phyloP scores from a whole-genome alignment of 2,113 vertebrate genomes.

The Erythrocercus mccallii region DNA sequence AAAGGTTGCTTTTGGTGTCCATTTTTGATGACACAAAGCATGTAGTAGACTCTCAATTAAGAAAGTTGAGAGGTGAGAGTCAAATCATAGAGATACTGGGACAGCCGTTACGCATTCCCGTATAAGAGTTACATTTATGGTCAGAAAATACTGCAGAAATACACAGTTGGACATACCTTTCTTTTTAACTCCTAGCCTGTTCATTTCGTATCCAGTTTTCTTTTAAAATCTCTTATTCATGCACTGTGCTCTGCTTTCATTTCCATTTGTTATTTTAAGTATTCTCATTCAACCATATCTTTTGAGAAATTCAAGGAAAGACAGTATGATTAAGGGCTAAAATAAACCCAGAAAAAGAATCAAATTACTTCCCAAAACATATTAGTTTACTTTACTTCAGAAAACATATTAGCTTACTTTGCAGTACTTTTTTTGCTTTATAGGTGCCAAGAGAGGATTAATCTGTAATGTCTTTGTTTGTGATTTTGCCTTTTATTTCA shows the following conservation, averaged over 20 bases:
- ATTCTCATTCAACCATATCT: slow-evolving; percentile 51
- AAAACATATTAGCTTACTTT: slow-evolving; percentile 66
- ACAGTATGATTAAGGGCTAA: slow-evolving; percentile 51
- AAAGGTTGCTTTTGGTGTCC: neutral
- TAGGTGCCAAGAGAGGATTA: slow-evolving; percentile 67
- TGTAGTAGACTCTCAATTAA: neutral
- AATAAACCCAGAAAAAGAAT: slow-evolving; percentile 49
- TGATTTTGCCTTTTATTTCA: slow-evolving; percentile 69
- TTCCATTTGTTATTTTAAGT: slow-evolving; percentile 55
- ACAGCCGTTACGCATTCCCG: neutral
- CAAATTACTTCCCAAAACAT: slow-evolving; percentile 64
- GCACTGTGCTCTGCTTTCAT: neutral
- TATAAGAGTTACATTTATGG: neutral
- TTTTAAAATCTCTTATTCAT: slow-evolving; percentile 24
- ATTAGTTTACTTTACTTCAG: slow-evolving; percentile 62
- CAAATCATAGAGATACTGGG: neutral
- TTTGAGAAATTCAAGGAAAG: slow-evolving; percentile 57
- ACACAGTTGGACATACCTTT: neutral
- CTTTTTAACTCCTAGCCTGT: neutral
- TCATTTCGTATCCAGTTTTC: neutral
- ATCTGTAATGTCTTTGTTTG: slow-evolving; percentile 39
- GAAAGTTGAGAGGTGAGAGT: neutral
- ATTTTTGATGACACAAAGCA: neutral
- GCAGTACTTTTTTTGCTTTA: slow-evolving; percentile 51
- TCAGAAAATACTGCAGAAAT: neutral